Evolutionary conservation across 2,113 vertebrate species (phyloP), one percentile per base, ranked within the genome.

Genomic region (Callopanchax toddi): DNA sequence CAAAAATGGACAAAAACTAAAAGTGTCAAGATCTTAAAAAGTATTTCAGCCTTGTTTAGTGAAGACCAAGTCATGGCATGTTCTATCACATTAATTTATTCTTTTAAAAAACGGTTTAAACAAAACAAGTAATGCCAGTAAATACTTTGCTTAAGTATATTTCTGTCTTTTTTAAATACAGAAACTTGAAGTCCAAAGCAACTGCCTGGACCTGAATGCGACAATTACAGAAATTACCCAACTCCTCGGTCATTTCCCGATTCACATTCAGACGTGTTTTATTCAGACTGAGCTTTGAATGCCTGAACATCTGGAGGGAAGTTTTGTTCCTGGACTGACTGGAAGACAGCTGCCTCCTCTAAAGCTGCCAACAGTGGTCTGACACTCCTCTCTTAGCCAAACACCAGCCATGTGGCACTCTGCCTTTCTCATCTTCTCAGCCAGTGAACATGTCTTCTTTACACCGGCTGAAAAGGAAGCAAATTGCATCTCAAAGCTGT

Each of bases 291-390:
- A 61, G 37, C 60, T 63, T 16, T 48, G 23, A 71, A 74, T 3
- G 23, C 21, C 44, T 48, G 63, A 80, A 87, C 87, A 87, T 87
- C 87, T 87, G 87, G 76, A 65, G 2, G 57, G 49, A 84, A 74
- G 64, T 70, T 83, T 84, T 83, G 78, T 85, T 79, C 26, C 26
- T 60, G 40, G 18, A 83, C 44, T 78, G 68, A 74, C 63, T 86
- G 74, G 72, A 76, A 74, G 67, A 68, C 86, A 86, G 80, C 87
- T 86, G 82, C 66, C 58, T 83, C 78, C 76, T 83, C 76, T 25
- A 48, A 59, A 44, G 55, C 73, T 81, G 77, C 70, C 57, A 72
- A 55, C 69, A 54, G 51, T 68, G 63, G 58, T 60, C 44, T 71
- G 54, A 82, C 74, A 76, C 82, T 80, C 64, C 64, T 71, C 54